These are phyloP conservation scores for Cairina moschata DNA, from an alignment of 2,113 vertebrate species.

Conservation along the genomic window DNA sequence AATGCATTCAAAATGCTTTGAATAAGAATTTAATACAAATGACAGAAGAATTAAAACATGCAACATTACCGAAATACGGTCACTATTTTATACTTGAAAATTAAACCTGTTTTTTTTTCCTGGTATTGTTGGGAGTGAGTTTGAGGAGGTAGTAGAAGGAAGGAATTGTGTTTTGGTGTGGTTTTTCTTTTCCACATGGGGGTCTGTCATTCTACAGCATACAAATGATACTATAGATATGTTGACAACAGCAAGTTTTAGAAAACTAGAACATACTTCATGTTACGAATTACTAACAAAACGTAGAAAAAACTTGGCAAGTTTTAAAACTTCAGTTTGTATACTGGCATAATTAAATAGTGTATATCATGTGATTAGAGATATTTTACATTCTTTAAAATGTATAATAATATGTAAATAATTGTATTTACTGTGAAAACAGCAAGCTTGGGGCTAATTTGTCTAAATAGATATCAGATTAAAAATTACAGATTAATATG, in stretches of 20 bases:
- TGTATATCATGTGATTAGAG: background rate
- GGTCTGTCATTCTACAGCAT: background rate
- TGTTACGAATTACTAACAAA: background rate
- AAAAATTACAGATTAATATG: background rate
- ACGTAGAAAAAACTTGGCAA: background rate
- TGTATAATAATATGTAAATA: background rate
- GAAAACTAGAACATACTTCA: background rate
- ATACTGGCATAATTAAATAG: background rate
- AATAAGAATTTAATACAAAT: background rate
- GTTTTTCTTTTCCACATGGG: background rate
- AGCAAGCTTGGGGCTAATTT: background rate
- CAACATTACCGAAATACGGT: background rate
- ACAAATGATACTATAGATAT: background rate
- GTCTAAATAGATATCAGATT: background rate
- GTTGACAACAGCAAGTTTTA: background rate
- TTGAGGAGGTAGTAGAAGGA: background rate
- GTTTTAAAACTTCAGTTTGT: background rate
- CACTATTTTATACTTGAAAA: background rate
- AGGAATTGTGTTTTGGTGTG: background rate
- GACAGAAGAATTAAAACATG: background rate
- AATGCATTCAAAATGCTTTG: background rate
- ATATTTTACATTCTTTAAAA: background rate
- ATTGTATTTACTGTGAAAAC: background rate
- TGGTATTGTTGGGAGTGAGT: background rate
- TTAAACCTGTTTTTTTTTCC: background rate